Evolutionary conservation across 1,140 invertebrate species (phyloP), one percentile per base, ranked within the genome.

Genomic region (Tetragnatha versicolor): DNA sequence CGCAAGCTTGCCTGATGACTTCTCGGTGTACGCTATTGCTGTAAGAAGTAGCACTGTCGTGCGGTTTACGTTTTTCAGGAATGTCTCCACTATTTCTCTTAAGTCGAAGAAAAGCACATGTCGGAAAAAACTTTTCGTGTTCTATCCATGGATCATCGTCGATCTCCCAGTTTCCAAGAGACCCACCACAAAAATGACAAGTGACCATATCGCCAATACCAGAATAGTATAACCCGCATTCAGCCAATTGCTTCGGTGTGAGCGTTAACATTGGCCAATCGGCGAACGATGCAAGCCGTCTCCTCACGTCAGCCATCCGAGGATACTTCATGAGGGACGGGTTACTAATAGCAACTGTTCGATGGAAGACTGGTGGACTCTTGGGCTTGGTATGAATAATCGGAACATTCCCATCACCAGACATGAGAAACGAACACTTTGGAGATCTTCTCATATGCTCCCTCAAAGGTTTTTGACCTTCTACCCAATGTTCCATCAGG

Each of bases 191-290:
- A 82, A 92, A 91, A 83, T 92, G 96, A 82, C 95, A 97, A 17
- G 92, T 88, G 0, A 93, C 94, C 82, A 93, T 91, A 85, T 96
- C 94, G 12, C 91, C 91, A n/a, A 79, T 84, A 82, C 93, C 93
- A 22, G 91, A 92, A 82, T 96, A 97, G 85, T 91, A 97, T 84
- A 97, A 97, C 25, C 95, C 95, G 77, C 94, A 94, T 81, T 92
- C 91, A 39, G 93, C 92, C 20, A 98, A 86, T 60, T 92, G 88
- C 55, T 90, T 88, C 4, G 93, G 92, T 77, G 89, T 91, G 7
- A 82, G 83, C 94, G 92, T 73, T 89, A 90, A 85, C 93, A 90
- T 35, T 17, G 78, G 73, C 82, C 82, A 83, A 3, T 33, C 55
- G 14, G 49, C 49, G 42, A 65, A 82, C 9, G 82, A 47, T 2